Conservation (phyloP, 2,113 vertebrate genomes). For the Zapornia atra region DNA sequence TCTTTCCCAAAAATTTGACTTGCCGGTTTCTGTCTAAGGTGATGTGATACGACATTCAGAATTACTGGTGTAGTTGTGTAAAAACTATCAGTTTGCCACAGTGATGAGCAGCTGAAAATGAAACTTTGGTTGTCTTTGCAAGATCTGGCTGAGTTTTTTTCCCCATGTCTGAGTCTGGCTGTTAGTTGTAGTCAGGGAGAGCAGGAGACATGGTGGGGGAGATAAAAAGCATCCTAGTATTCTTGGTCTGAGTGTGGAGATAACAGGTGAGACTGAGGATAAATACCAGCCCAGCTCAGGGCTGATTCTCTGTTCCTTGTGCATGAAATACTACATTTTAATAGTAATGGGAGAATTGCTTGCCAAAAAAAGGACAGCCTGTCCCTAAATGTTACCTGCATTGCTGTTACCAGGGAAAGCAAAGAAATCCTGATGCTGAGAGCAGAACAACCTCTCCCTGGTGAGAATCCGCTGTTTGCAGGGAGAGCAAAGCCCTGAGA, state of each 20-base stretch:
- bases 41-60: neutral
- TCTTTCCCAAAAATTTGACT: neutral
- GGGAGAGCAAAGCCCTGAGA: neutral
- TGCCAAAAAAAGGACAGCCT: neutral
- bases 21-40: neutral
- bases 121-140: neutral
- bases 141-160: neutral
- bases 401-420: neutral
- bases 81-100: neutral
- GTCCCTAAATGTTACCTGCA: neutral
- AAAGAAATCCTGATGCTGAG: neutral
- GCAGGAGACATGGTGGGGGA: neutral
- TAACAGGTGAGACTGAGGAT: neutral
- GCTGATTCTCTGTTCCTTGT: neutral
- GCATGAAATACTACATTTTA: neutral
- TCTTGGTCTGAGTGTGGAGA: neutral
- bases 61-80: neutral
- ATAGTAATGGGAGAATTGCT: neutral
- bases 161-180: neutral
- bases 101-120: neutral
- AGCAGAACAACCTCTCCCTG: neutral
- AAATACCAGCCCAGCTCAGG: neutral
- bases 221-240: accelerated
- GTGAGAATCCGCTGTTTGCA: neutral
- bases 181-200: neutral